phyloP scores from a whole-genome alignment of 2,113 vertebrate genomes.

The Numenius arquata region DNA sequence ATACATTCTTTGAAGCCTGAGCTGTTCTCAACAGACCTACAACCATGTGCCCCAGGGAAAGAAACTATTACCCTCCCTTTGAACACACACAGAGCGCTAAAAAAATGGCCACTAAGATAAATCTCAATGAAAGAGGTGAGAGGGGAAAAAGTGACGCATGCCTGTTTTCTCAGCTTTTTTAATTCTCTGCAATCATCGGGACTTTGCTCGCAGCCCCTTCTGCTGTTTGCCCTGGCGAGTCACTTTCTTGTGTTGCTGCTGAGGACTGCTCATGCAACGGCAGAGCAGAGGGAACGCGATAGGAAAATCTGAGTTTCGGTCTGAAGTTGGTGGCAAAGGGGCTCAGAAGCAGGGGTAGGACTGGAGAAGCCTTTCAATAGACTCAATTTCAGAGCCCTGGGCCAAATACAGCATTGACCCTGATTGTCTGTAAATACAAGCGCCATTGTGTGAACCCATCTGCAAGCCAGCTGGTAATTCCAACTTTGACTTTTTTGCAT shows the following conservation, averaged over 20 bases:
- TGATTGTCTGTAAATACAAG: constrained; percentile 16
- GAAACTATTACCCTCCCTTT: neutral
- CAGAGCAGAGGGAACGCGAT: neutral
- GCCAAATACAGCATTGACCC: neutral
- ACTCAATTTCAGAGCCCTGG: neutral
- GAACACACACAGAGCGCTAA: neutral
- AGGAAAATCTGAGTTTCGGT: neutral
- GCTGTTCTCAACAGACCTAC: neutral
- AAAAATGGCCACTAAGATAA: neutral
- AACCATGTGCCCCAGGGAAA: neutral
- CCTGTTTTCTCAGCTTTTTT: neutral
- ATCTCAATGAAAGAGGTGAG: neutral
- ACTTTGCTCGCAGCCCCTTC: neutral
- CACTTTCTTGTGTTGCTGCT: neutral
- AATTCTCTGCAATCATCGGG: neutral
- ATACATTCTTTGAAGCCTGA: neutral
- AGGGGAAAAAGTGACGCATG: neutral
- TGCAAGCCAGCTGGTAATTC: constrained; percentile 50
- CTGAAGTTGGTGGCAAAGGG: neutral
- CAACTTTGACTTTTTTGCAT: neutral
- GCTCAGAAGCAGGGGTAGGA: neutral
- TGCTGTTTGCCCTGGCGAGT: constrained; percentile 7
- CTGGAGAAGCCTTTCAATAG: neutral
- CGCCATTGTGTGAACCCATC: constrained; percentile 30
- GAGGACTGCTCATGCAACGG: neutral